Conservation (phyloP, 2,113 vertebrate species). For the Charina bottae region DNA sequence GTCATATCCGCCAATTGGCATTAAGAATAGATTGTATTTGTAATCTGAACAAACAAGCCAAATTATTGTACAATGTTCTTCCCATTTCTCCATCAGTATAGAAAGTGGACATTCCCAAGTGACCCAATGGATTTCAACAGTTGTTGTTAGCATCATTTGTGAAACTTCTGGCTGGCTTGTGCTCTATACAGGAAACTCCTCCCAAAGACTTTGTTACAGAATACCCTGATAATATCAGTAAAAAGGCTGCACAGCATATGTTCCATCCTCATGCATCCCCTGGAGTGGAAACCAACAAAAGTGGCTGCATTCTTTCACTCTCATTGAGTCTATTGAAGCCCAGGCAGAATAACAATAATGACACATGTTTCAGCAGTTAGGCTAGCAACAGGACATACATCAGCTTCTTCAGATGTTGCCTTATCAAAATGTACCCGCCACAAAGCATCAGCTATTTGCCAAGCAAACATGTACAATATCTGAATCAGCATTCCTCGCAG, state of each 20-base stretch:
- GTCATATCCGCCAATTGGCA: neutral
- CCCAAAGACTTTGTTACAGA: slow-evolving; percentile 30
- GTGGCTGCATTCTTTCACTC: slow-evolving; percentile 29
- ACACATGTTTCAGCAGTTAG: neutral
- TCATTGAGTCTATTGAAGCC: slow-evolving; percentile 14
- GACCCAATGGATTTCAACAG: slow-evolving; percentile 39
- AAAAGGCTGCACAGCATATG: neutral
- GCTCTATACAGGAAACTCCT: slow-evolving; percentile 54
- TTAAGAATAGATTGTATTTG: neutral
- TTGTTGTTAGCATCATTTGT: neutral
- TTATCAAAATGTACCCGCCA: neutral
- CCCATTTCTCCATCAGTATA: neutral
- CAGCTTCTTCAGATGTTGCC: neutral
- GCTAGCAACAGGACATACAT: neutral
- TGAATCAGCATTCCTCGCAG: neutral
- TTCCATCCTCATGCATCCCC: slow-evolving; percentile 7
- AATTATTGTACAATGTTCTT: slow-evolving; percentile 18
- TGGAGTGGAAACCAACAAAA: neutral
- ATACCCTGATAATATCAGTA: slow-evolving; percentile 48
- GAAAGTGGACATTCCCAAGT: neutral
- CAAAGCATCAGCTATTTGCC: neutral
- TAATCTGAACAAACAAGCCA: neutral
- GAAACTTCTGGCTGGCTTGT: neutral
- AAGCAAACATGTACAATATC: neutral
- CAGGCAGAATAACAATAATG: slow-evolving; percentile 31